Percentiles rank a stretch among this genome's conserved stretches.
These are phyloP conservation scores for Amazona ochrocephala DNA, from an alignment of 2,797 vertebrate genomes.

Conservation along the genomic window DNA sequence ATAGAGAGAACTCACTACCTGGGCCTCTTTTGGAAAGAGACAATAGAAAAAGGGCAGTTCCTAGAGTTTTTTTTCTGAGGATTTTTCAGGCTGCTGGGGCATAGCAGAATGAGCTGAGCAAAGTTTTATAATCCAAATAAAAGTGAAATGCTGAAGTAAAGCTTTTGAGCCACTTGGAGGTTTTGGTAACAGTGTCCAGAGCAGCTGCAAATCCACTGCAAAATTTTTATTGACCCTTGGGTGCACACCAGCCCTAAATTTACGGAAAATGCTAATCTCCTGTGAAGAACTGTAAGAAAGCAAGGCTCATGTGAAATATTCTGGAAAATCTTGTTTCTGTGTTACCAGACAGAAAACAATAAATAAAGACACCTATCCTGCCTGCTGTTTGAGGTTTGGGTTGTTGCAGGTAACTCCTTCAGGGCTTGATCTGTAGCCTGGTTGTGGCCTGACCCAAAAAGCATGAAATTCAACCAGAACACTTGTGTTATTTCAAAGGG, in stretches of 20 bases:
- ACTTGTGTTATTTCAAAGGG: no score
- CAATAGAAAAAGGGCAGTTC: constrained; percentile 9
- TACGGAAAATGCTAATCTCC: background rate
- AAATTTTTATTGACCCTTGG: background rate
- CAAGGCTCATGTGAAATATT: background rate
- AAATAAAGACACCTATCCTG: background rate
- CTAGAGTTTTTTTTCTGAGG: background rate
- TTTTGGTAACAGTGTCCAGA: background rate
- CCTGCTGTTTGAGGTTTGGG: background rate
- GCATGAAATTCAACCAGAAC: no score
- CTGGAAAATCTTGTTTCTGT: background rate
- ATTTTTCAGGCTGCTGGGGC: constrained; percentile 2
- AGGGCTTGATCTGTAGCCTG: background rate
- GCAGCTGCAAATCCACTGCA: background rate
- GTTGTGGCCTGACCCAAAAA: no score
- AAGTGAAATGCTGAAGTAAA: background rate
- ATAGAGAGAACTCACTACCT: constrained; percentile 44
- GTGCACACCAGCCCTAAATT: background rate
- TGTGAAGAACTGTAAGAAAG: background rate
- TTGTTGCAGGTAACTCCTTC: background rate
- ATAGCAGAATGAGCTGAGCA: background rate
- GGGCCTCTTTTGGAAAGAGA: background rate
- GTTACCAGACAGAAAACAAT: background rate
- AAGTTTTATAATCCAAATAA: constrained; percentile 28
- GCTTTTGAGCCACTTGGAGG: background rate